Evolutionary conservation across 2,113 vertebrate genomes (phyloP).

Genomic region (Salvelinus alpinus): DNA sequence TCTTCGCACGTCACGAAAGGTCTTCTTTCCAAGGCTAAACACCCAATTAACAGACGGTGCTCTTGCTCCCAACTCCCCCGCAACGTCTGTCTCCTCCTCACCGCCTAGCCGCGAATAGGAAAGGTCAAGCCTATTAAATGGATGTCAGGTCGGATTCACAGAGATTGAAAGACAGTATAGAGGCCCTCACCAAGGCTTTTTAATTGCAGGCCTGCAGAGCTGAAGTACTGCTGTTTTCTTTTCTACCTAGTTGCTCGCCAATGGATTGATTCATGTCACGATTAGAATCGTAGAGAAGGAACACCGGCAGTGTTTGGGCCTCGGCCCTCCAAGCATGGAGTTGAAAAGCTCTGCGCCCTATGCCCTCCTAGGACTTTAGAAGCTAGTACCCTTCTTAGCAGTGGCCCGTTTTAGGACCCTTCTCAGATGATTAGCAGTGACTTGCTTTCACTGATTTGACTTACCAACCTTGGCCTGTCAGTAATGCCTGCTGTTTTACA

Average conservation of each 20-base stretch:
- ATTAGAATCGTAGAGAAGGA: too few relatives aligned
- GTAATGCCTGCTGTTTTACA: too few relatives aligned
- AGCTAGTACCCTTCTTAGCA: too few relatives aligned
- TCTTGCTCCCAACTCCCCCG: neutral
- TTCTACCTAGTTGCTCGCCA: neutral
- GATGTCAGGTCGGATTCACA: neutral
- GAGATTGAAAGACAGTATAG: neutral
- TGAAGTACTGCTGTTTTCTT: neutral
- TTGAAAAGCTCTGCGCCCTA: too few relatives aligned
- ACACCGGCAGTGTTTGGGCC: too few relatives aligned
- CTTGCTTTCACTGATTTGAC: too few relatives aligned
- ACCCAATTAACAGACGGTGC: constrained; percentile 1
- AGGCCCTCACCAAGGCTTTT: neutral
- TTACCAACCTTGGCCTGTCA: too few relatives aligned
- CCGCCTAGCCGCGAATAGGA: neutral
- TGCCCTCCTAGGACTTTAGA: too few relatives aligned
- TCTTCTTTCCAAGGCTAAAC: neutral
- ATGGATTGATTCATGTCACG: too few relatives aligned
- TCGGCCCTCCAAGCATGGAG: too few relatives aligned
- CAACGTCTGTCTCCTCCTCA: neutral
- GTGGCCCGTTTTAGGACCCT: too few relatives aligned
- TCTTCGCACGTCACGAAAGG: neutral
- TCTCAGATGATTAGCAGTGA: too few relatives aligned
- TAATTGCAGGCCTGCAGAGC: neutral
- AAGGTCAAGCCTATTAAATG: neutral